A percentile compares a stretch with the other conserved stretches of the same genome.
These are phyloP conservation scores for Parazoanthus swiftii DNA, from an alignment of 92 coral and sea anemone genomes.

Conservation along the genomic window DNA sequence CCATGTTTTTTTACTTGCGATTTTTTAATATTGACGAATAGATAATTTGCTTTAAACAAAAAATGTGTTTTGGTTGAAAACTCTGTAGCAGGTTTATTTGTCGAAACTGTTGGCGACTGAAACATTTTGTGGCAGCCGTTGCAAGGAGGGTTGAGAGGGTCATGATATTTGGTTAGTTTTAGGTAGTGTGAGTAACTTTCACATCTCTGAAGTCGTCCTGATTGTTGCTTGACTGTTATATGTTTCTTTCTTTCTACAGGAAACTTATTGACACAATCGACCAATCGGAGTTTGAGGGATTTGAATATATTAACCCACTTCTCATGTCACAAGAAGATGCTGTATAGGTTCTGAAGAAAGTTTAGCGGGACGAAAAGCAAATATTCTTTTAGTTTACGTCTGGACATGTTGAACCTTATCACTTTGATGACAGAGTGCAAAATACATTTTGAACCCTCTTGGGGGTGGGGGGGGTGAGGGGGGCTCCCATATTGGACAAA, in stretches of 20 bases:
- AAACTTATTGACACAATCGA: constrained; percentile 94
- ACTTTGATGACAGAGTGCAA: not conserved
- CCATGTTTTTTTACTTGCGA: too few relatives aligned
- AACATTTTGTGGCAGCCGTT: too few relatives aligned
- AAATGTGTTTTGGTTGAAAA: too few relatives aligned
- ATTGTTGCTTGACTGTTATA: not conserved
- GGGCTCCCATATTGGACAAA: too few relatives aligned
- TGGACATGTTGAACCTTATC: not conserved
- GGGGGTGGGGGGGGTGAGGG: too few relatives aligned
- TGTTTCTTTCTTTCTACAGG: constrained; percentile 48
- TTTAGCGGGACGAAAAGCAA: not conserved
- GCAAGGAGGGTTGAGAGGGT: too few relatives aligned
- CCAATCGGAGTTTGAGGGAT: constrained; percentile 98
- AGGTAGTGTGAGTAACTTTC: too few relatives aligned
- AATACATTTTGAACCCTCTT: not conserved
- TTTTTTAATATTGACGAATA: too few relatives aligned
- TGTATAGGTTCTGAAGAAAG: constrained; percentile 50
- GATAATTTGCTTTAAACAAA: too few relatives aligned
- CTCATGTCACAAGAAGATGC: constrained; percentile 70
- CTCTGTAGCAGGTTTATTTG: too few relatives aligned
- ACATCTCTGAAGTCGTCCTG: not conserved
- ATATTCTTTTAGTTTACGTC: not conserved
- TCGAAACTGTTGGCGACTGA: too few relatives aligned
- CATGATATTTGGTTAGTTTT: too few relatives aligned
- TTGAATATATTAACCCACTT: constrained; percentile 96